A percentile compares a stretch with the other conserved stretches of the same genome.
These are phyloP conservation scores for Cnemophilus loriae DNA, from an alignment of 2,113 vertebrate species.

Conservation along the genomic window DNA sequence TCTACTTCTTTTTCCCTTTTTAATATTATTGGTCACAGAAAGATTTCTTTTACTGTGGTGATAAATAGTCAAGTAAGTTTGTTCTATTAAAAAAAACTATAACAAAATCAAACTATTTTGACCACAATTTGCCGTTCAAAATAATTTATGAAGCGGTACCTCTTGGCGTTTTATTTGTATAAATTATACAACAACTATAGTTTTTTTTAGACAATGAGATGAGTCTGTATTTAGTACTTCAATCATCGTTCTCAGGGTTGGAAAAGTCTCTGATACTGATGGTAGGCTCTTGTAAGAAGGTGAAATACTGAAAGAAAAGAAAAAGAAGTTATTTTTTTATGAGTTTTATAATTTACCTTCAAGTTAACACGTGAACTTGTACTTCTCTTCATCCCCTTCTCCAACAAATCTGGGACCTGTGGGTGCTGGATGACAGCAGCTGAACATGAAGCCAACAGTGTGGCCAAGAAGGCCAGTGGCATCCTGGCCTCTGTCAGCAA, in stretches of 20 bases:
- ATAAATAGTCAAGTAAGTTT: constrained; percentile 34
- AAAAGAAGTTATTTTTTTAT: background rate
- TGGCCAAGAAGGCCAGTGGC: background rate
- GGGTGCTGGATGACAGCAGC: background rate
- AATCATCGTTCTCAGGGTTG: constrained; percentile 88
- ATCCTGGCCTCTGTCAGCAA: background rate
- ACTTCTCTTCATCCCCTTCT: background rate
- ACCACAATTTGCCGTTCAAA: constrained; percentile 51
- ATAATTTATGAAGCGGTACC: constrained; percentile 66
- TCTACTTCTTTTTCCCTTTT: background rate
- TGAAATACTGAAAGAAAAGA: constrained; percentile 80
- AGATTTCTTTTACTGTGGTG: background rate
- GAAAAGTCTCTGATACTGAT: constrained; percentile 90
- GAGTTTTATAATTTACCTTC: background rate
- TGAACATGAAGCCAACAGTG: background rate
- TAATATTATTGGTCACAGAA: background rate
- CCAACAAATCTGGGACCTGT: background rate
- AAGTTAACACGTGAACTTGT: background rate
- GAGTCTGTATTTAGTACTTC: constrained; percentile 96
- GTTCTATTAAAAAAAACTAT: background rate
- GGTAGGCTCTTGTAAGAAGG: constrained; percentile 91
- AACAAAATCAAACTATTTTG: constrained; percentile 48
- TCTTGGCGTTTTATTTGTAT: constrained; percentile 62
- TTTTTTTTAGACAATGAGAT: constrained; percentile 86
- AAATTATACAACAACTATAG: constrained; percentile 66